Base-by-base conservation (phyloP, 2,113 vertebrate species). In the Spea bombifrons region DNA sequence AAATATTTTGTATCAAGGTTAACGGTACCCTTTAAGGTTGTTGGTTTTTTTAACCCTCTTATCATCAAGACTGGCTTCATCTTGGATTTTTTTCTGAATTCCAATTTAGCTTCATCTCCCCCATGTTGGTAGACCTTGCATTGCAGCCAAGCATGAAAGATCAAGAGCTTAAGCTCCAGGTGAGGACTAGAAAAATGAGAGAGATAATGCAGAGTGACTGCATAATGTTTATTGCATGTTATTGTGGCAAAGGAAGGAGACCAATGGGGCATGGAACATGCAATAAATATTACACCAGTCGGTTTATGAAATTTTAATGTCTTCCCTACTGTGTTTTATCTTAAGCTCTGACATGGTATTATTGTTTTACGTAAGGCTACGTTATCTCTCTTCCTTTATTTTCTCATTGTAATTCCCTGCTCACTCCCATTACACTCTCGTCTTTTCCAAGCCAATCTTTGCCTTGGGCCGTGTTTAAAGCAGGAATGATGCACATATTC, bases 201-300 rank as follows among this genome's bases (percentile, higher is more conserved):
- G 10, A 16, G 52, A 55, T 52, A 55, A 66, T 79, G 61, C 61
- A 65, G 69, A 67, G 46, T 3, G 70, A 72, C 63, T 73, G 63
- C 52, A 66, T 66, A 66, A 17, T 73, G 63, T 73, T 79, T 79
- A 73, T 79, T 72, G 49, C 59, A 57, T 66, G 70, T 73, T 66
- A 67, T 49, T 48, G 70, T 57, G 49, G 53, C 55, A 6, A 52
- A 66, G 70, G 77, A 72, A n/a, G 49, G 59, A 55, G 63, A 66
- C n/a, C 68, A 73, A 79, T 79, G 76, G 63, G 77, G 70, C 75
- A 66, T 73, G 70, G 43, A 77, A 77, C 69, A 79, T 73, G 70
- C 47, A 79, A 73, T 73, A 77, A 77, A 77, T 69, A 77, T 69
- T 77, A 77, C 66, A 48, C 66, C 53, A 70, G 52, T 63, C 45